Conservation (phyloP, 2,797 vertebrate species). For the Ceryle rudis region DNA sequence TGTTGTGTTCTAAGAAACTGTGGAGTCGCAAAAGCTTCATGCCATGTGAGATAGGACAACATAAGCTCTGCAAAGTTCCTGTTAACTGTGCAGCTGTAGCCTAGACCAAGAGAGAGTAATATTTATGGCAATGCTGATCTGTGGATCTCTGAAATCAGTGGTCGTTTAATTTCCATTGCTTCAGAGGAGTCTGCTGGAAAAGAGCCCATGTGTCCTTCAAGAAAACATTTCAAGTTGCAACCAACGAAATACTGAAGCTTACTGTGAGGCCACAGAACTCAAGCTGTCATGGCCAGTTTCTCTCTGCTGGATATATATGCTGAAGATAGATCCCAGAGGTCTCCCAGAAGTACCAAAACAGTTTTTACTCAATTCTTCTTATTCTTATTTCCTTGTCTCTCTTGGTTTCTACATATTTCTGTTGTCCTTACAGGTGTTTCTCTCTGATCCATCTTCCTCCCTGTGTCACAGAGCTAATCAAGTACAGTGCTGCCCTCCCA, state of each 20-base stretch:
- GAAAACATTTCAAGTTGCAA: background rate
- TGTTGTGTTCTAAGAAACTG: conserved; percentile 6
- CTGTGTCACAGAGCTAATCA: background rate
- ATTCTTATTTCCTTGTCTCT: background rate
- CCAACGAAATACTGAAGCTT: background rate
- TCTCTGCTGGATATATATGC: background rate
- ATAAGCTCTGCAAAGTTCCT: background rate
- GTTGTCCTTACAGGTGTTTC: background rate
- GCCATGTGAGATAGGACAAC: background rate
- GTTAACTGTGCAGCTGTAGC: background rate
- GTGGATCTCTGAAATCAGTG: background rate
- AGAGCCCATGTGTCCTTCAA: background rate
- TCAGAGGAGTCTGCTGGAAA: background rate
- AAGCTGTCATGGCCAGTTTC: background rate
- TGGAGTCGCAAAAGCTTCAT: conserved; percentile 4
- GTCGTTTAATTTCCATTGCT: background rate
- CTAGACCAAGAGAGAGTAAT: background rate
- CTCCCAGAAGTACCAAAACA: background rate
- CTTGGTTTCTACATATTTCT: background rate
- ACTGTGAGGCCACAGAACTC: background rate
- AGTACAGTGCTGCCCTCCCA: background rate
- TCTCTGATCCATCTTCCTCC: background rate
- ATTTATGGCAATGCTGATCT: background rate
- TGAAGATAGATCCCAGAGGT: background rate
- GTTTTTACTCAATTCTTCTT: background rate